Percentiles rank a stretch among this genome's conserved stretches.
Evolutionary conservation across 2,797 vertebrate genomes (phyloP).

Genomic region (Manis pentadactyla): DNA sequence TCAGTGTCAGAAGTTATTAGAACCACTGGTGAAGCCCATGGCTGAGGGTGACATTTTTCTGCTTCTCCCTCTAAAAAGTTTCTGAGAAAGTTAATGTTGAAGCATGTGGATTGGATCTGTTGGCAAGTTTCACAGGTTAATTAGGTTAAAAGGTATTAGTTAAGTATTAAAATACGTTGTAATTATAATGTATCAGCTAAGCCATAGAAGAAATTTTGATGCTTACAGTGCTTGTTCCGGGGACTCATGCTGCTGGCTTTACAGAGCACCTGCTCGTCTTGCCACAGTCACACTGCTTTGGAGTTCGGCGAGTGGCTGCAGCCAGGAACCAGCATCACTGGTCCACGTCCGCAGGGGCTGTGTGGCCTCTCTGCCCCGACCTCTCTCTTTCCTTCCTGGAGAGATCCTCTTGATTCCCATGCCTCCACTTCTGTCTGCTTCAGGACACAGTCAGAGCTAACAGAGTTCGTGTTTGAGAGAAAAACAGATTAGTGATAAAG

Average conservation of each 20-base stretch:
- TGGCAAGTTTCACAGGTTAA: conserved; percentile 11
- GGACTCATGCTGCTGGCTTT: neutral
- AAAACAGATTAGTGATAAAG: neutral
- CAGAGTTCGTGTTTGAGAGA: neutral
- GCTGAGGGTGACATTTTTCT: neutral
- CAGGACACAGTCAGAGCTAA: neutral
- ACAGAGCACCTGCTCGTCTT: neutral
- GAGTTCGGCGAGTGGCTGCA: neutral
- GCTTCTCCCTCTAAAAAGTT: neutral
- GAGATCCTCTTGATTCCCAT: neutral
- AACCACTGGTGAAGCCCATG: neutral
- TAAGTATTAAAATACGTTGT: conserved; percentile 34
- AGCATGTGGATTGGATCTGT: neutral
- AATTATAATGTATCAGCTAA: neutral
- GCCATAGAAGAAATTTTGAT: neutral
- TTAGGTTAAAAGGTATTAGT: conserved; percentile 35
- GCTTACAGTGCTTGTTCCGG: neutral
- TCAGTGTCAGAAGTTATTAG: conserved; percentile 28
- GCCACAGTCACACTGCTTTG: neutral
- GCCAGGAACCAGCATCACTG: fast-evolving
- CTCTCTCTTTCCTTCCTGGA: neutral
- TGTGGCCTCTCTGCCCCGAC: neutral
- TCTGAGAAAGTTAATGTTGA: neutral
- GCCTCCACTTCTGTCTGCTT: neutral
- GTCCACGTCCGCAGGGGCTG: neutral